Evolutionary conservation across 1,140 invertebrate genomes (phyloP), one percentile per base, ranked within the genome.

Genomic region (Drosophila lowei): DNA sequence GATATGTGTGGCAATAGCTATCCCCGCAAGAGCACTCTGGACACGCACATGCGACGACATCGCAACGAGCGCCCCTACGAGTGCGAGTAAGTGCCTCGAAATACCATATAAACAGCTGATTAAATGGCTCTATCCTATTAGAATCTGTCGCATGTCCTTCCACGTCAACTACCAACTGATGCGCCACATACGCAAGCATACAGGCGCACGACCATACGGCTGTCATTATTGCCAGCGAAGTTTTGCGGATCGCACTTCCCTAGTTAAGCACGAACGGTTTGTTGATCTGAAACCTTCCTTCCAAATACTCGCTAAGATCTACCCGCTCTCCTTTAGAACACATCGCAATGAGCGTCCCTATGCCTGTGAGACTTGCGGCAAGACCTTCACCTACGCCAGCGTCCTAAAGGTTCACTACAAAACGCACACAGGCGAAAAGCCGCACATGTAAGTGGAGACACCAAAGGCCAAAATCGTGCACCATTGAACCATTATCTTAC

Each of bases 271-370:
- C 62, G 93, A 94, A 80, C 92, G 93, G 93, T 92, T 81, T 28
- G 48, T 59, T 16, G 5, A 25, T 21, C 23, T 28, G 7, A 55
- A 34, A 6, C 23, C 38, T 15, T 6, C 16, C 9, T 25, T 7
- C 6, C 18, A 34, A 38, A 53, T 15, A 6, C n/a, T 6, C 18
- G 46, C 9, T 56, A n/a, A 13, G 44, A 18, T 47, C 13, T 16
- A 15, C 55, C n/a, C 3, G 4, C 23, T 15, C 6, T 0, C 13
- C 13, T n/a, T 6, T 48, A 91, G 90, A 42, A 90, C 80, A 9
- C 96, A 98, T 91, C 96, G 95, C 2, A 97, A 97, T 2, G 95
- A 96, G 74, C 91, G 95, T 8, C 95, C 95, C 0, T 96, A 95
- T 72, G 93, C 93, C 34, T 96, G 95, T 63, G 93, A 92, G 0